A percentile compares a stretch with the other conserved stretches of the same genome.
phyloP scores from a whole-genome alignment of 1,140 invertebrate genomes.

The Leptoteleia sp. region DNA sequence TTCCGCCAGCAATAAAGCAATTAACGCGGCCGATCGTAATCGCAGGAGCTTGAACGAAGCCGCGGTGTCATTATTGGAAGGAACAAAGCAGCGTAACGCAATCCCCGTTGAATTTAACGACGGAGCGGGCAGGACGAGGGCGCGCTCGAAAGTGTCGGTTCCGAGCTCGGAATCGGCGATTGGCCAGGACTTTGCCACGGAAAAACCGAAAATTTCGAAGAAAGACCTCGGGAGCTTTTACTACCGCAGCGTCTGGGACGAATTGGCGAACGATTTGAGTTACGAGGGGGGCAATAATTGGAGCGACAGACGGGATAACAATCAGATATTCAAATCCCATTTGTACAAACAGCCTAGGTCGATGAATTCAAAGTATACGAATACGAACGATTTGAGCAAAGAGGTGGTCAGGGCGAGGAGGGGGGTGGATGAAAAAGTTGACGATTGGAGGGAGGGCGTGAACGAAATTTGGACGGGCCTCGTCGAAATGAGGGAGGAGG shows the following conservation, averaged over 20 bases:
- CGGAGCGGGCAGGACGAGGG: background rate
- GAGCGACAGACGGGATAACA: no score
- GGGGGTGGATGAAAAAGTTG: background rate
- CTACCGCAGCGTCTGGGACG: background rate
- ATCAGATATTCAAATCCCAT: background rate
- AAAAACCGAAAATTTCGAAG: conserved; percentile 41
- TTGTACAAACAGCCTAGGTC: background rate
- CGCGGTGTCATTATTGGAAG: background rate
- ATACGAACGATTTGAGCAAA: conserved; percentile 12
- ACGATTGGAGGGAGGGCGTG: conserved; percentile 28
- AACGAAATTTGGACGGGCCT: conserved; percentile 51
- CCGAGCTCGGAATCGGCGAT: no score
- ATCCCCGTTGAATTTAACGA: background rate
- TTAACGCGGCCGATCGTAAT: conserved; percentile 16
- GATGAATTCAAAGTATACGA: background rate
- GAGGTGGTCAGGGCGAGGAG: background rate
- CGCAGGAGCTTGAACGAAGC: conserved; percentile 21
- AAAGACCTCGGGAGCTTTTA: conserved; percentile 27
- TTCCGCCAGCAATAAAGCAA: conserved; percentile 14
- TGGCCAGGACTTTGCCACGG: background rate
- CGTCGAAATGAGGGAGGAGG: conserved; percentile 42
- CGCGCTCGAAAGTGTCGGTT: conserved; percentile 19
- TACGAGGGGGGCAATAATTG: no score
- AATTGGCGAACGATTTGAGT: background rate
- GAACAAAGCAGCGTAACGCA: conserved; percentile 5